Conservation (phyloP, 2,797 vertebrate species). For the Channallabes apus region DNA sequence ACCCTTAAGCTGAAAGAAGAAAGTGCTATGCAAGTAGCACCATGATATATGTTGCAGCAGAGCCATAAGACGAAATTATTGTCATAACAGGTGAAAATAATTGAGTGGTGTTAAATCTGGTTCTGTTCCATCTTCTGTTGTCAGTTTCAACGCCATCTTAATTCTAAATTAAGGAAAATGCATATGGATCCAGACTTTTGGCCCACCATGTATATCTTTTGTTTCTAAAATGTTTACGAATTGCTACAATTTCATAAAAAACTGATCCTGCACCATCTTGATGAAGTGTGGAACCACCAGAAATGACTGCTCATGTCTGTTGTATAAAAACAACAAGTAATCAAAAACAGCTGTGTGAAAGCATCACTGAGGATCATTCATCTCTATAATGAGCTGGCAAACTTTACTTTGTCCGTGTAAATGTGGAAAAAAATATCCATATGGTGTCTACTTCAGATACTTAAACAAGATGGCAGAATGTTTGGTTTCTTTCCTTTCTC, state of each 20-base stretch:
- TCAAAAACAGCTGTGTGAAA: neutral
- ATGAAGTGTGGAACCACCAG: neutral
- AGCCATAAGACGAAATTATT: no score
- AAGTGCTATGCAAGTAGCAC: no score
- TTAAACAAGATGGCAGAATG: slow-evolving; percentile 50
- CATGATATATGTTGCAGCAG: no score
- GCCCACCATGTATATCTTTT: neutral
- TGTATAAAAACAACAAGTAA: neutral
- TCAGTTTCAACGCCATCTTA: no score
- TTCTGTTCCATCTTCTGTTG: no score
- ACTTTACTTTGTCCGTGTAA: neutral
- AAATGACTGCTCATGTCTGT: neutral
- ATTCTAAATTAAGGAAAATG: no score
- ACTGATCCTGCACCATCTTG: neutral
- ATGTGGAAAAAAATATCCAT: neutral
- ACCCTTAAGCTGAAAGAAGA: no score
- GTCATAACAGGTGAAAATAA: no score
- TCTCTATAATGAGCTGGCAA: neutral
- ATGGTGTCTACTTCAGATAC: slow-evolving; percentile 18
- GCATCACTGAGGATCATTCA: neutral
- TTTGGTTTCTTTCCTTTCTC: neutral
- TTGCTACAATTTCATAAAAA: neutral
- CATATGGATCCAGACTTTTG: no score
- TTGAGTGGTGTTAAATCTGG: no score
- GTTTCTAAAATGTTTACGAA: neutral